Base-by-base conservation (phyloP, 2,888 invertebrate species). In the Agrochola macilenta region DNA sequence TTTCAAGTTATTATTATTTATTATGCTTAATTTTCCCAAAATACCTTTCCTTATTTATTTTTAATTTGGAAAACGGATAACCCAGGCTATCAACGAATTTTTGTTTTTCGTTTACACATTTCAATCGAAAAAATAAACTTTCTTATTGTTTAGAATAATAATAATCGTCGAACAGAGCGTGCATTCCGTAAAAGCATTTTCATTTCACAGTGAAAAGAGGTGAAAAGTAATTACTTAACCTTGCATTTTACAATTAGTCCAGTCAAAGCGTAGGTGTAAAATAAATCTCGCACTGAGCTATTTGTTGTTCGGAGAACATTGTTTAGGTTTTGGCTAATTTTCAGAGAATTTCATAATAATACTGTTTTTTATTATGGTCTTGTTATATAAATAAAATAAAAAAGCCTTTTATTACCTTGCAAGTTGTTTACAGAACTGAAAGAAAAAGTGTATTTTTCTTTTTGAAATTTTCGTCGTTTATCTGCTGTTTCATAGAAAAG, bases 181-280 rank as follows among this genome's bases (percentile, higher is more conserved):
- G 39, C 39, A 30, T 65, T 77, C 26, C 11, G 7, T 69, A 39
- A 57, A 66, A 80, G 23, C 20, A 39, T 30, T 39, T 43, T 23
- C 5, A 61, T 69, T 69, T 72, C 17, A n/a, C 20, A 69, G 23
- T 20, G 8, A 49, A 70, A 58, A 66, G 20, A 14, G 65, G 23
- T 20, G 8, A 49, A 70, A 58, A 66, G 20, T 58, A 57, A 78
- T 71, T 69, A 68, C 61, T n/a, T 61, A 52, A 68, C 68, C 54
- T 57, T 71, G 57, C 60, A 49, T 69, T 65, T 72, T 14, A 72
- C n/a, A 79, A 78, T 78, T 73, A 63, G 52, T 78, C 9, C 43
- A 57, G 60, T 74, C 8, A 46, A 75, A 83, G 26, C n/a, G 74
- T 75, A 58, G 69, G 74, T 79, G 69, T 69, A 46, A 69, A 83